A percentile compares a stretch with the other conserved stretches of the same genome.
These are phyloP conservation scores for Zaprionus nigranus DNA, from an alignment of 1,140 invertebrate species.

Conservation along the genomic window DNA sequence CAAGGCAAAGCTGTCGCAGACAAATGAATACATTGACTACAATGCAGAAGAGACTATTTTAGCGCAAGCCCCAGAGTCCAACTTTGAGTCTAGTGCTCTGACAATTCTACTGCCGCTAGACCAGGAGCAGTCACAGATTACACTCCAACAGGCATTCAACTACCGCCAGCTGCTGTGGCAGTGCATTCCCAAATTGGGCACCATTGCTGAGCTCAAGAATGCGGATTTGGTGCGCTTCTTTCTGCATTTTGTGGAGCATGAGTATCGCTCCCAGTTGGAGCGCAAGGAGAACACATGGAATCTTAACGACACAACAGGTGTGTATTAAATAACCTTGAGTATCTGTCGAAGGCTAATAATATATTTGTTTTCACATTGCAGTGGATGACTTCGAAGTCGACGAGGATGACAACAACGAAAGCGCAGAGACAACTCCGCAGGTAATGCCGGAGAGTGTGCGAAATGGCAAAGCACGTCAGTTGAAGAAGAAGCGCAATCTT, in stretches of 20 bases:
- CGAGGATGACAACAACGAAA: constrained; percentile 58
- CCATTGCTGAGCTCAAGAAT: constrained; percentile 91
- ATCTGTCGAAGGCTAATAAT: constrained; percentile 1
- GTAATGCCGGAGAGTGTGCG: constrained; percentile 36
- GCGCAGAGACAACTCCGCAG: constrained; percentile 14
- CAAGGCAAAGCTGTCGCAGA: constrained; percentile 86
- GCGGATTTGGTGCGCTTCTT: constrained; percentile 91
- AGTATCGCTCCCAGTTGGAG: constrained; percentile 85
- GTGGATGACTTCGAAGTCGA: constrained; percentile 54
- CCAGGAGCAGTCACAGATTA: constrained; percentile 14
- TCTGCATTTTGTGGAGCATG: constrained; percentile 91
- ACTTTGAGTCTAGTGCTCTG: constrained; percentile 44
- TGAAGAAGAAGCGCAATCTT: constrained; percentile 31
- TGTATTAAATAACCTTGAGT: neutral
- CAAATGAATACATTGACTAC: constrained; percentile 76
- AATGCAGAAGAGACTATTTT: constrained; percentile 22
- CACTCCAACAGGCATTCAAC: constrained; percentile 85
- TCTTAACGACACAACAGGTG: constrained; percentile 43
- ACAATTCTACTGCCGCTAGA: constrained; percentile 42
- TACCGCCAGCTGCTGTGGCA: constrained; percentile 93
- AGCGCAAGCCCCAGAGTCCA: neutral
- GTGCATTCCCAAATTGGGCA: constrained; percentile 89
- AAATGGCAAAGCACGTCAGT: constrained; percentile 30
- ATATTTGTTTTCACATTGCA: neutral
- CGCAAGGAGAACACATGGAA: constrained; percentile 71